Base-by-base conservation (phyloP, 2,113 vertebrate genomes). In the Apistogramma diplotaenia region DNA sequence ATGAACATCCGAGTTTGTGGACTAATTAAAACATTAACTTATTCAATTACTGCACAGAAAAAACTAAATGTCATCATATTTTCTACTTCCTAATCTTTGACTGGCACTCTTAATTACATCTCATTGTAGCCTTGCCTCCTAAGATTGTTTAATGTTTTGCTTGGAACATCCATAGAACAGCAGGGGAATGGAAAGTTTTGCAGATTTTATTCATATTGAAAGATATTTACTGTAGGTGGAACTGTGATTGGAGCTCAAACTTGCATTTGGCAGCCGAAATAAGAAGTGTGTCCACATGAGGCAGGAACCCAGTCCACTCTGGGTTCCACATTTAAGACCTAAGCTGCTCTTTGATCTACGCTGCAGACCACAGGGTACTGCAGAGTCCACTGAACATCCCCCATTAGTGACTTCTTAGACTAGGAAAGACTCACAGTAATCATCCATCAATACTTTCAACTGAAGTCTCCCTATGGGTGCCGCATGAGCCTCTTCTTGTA, bases 371-470 rank as follows among this genome's bases (percentile, higher is more conserved):
- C 3, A 31, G 55, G 55, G 62, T 75, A 87, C 78, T 61, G 62
- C 2, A 33, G 43, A 59, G 23, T 67, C 53, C 4, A 2, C 13
- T 16, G 8, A 73, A 37, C 21, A 46, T 33, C 65, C 18, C 3
- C 33, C 5, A 40, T 21, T 74, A 85, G 74, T n/a, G 9, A 31
- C 59, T 51, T 55, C 51, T 25, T 57, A 16, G 62, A 35, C n/a
- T 25, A 62, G 15, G n/a, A 73, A n/a, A 78, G 15, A 84, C 12
- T 55, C 76, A 40, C 21, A 13, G 59, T 78, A 72, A 85, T 80
- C 56, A 80, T 18, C 23, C 11, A 77, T 55, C n/a, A 18, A 65
- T 57, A 77, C n/a, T 62, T 85, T 83, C 8, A 65, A 49, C 65
- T 8, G 57, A 78, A 58, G 60, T 27, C n/a, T 73, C 23, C 13